phyloP scores from a whole-genome alignment of 2,113 vertebrate species.

The Ageneiosus marmoratus region DNA sequence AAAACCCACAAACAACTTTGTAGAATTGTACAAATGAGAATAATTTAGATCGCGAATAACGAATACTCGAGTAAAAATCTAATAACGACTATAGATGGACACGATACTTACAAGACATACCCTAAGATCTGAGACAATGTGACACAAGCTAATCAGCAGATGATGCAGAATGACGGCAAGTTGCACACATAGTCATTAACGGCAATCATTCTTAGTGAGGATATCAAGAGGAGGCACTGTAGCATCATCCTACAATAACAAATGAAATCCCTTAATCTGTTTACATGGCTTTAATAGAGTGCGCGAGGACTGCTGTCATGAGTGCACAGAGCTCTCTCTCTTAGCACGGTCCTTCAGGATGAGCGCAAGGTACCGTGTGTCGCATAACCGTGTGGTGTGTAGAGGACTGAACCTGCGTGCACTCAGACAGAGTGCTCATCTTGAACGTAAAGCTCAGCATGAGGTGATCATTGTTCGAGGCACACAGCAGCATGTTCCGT shows the following conservation, averaged over 20 bases:
- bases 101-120: neutral
- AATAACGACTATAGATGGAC: neutral
- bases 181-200: neutral
- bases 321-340: neutral
- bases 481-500: neutral
- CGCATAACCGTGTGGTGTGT: no score
- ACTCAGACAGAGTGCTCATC: no score
- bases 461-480: neutral
- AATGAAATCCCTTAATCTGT: neutral
- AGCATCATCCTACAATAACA: neutral
- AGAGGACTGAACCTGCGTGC: no score
- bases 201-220: neutral
- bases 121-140: neutral
- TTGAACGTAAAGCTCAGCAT: neutral
- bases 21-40: neutral
- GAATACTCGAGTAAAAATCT: neutral
- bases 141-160: neutral
- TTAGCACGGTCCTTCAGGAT: neutral
- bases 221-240: neutral
- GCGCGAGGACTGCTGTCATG: neutral
- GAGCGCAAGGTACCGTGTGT: neutral
- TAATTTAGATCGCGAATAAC: neutral
- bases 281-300: neutral
- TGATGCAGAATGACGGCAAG: neutral
- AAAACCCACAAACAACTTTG: neutral